Evolutionary conservation across 1,140 invertebrate genomes (phyloP), one percentile per base, ranked within the genome.

Genomic region (Camponotus pennsylvanicus): DNA sequence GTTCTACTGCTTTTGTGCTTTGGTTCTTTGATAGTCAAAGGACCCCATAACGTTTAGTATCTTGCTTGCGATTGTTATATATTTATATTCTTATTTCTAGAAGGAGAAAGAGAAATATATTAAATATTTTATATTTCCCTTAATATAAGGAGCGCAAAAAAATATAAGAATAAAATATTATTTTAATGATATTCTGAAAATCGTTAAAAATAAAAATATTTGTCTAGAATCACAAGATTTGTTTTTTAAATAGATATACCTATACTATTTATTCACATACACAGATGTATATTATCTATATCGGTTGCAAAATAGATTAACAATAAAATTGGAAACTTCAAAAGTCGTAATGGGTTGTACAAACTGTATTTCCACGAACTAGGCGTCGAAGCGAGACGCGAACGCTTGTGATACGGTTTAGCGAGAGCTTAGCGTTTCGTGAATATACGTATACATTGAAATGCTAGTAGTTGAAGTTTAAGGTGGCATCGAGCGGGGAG

Each of bases 381-480:
- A 57, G 18, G 64, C 40, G 27, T 82, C 55, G 67, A 55, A 21
- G 55, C 55, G 59, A 73, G 52, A 82, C 55, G 40, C 37, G 32
- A 73, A 49, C 13, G 57, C 55, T 45, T 21, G 79, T 45, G 79
- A 83, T 61, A 73, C 55, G 79, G 69, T 85, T 85, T 78, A 78
- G 73, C 59, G 61, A 78, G 34, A 66, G 82, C 73, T 85, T 78
- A 52, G 40, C 66, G 66, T 63, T 63, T 86, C 66, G 52, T 40
- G 66, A 86, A 86, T 82, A 63, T 63, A 61, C 78, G 55, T 78
- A 80, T 61, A 52, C 76, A 52, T 63, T 69, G 84, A 80, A 86
- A 82, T 80, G 70, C 77, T 80, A 59, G 86, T 55, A 69, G 37
- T 45, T 49, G 73, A 84, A 87, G 86, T 87, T 87, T 80, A 88